Percentiles rank a stretch among this genome's conserved stretches.
Evolutionary conservation across 2,797 vertebrate genomes (phyloP).

Genomic region (Sibirionetta formosa): DNA sequence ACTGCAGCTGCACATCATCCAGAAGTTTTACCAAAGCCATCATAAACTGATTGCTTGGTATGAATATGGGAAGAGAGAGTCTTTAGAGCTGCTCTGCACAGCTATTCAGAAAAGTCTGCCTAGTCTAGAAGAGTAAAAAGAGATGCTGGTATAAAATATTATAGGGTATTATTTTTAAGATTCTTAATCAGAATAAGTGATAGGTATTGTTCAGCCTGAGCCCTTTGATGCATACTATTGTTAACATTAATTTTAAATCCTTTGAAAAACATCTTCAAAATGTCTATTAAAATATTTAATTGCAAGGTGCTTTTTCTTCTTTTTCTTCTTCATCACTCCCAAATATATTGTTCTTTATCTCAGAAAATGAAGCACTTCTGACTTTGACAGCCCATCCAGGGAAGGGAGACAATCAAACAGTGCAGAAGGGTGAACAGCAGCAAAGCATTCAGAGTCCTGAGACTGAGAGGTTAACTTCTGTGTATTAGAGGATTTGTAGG

Average conservation of each 20-base stretch:
- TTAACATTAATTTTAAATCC: slow-evolving; percentile 32
- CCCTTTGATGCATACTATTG: neutral
- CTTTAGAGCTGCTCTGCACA: neutral
- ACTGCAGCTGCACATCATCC: rapidly evolving
- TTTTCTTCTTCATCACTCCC: neutral
- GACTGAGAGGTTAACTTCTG: neutral
- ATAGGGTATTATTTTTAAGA: neutral
- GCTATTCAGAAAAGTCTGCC: neutral
- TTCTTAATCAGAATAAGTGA: neutral
- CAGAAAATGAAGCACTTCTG: neutral
- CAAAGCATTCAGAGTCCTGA: neutral
- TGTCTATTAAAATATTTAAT: slow-evolving; percentile 64
- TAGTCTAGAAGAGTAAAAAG: neutral
- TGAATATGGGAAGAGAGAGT: rapidly evolving
- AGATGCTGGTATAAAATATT: neutral
- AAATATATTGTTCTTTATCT: neutral
- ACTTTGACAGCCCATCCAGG: neutral
- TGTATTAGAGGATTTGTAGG: neutral
- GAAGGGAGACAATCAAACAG: neutral
- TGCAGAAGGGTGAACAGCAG: neutral
- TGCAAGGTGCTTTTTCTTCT: slow-evolving; percentile 27
- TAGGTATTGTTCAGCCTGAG: slow-evolving; percentile 29
- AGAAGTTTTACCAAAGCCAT: rapidly evolving
- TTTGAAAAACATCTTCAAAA: slow-evolving; percentile 32
- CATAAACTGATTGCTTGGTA: rapidly evolving